These are phyloP conservation scores for Hofmannophila pseudospretella DNA, from an alignment of 2,888 invertebrate genomes.

Conservation along the genomic window DNA sequence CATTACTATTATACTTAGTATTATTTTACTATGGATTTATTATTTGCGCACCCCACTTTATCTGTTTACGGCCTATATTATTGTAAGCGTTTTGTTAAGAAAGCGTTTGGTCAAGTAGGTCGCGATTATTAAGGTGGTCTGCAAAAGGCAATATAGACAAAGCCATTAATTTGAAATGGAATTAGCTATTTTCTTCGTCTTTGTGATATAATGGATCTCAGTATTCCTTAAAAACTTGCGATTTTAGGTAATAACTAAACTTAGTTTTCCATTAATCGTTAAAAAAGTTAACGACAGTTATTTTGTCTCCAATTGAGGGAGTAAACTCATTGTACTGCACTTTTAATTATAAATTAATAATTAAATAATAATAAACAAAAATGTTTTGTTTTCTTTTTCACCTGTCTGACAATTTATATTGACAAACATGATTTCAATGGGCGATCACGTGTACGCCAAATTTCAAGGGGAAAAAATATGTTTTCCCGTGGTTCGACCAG, in stretches of 20 bases:
- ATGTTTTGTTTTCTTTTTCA: conserved; percentile 37
- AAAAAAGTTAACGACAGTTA: conserved; percentile 23
- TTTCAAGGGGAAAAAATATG: too few relatives aligned
- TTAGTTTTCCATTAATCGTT: conserved; percentile 19
- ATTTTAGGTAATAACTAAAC: conserved; percentile 15
- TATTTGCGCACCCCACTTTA: too few relatives aligned
- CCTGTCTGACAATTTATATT: too few relatives aligned
- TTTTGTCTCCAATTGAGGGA: conserved; percentile 63
- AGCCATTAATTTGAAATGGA: conserved; percentile 29
- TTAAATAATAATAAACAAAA: conserved; percentile 57
- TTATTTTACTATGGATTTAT: too few relatives aligned
- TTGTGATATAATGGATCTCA: conserved; percentile 67
- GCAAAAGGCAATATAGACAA: conserved; percentile 8
- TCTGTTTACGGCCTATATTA: too few relatives aligned
- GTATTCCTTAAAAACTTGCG: conserved; percentile 35
- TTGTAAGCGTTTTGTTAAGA: too few relatives aligned
- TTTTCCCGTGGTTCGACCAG: too few relatives aligned
- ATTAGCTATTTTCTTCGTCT: conserved; percentile 28
- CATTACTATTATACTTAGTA: too few relatives aligned
- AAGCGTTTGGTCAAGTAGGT: too few relatives aligned
- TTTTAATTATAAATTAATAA: conserved; percentile 69
- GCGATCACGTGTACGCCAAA: too few relatives aligned
- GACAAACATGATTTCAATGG: too few relatives aligned
- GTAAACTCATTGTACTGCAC: conserved; percentile 63
- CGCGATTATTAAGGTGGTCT: too few relatives aligned